Conservation (phyloP, 2,797 vertebrate species). For the Chaetophractus vellerosus region DNA sequence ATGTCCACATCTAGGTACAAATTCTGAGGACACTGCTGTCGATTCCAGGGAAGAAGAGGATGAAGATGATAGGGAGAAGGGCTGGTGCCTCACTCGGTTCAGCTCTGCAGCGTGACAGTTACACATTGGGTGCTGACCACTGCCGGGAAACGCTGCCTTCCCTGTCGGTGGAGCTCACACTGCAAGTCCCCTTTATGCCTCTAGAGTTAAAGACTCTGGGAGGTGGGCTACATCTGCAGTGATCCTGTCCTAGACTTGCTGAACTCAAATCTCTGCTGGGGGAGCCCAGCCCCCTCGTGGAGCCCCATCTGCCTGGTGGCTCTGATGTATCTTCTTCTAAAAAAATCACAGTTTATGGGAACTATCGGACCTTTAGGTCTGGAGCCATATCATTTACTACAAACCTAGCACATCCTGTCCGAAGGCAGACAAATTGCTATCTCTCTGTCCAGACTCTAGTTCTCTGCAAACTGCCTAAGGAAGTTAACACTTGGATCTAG, state of each 20-base stretch:
- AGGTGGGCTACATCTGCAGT: fast-evolving
- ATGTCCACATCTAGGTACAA: neutral
- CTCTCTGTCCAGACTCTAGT: neutral
- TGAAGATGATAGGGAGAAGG: neutral
- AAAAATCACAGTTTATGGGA: neutral
- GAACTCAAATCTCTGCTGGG: neutral
- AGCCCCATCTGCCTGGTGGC: neutral
- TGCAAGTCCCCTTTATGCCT: neutral
- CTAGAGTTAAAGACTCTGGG: neutral
- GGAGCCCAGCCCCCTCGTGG: neutral
- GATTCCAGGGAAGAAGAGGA: neutral
- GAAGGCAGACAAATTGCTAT: neutral
- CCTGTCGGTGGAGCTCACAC: neutral
- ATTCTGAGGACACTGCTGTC: neutral
- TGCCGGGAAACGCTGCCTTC: neutral
- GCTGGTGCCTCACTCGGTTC: neutral
- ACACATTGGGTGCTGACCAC: fast-evolving
- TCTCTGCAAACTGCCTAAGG: neutral
- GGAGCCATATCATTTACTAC: neutral
- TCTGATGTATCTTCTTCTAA: neutral
- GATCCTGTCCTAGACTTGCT: neutral
- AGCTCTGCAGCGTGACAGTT: neutral
- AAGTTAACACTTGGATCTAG: neutral
- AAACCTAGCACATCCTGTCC: neutral
- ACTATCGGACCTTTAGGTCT: neutral